Percentiles rank a stretch among this genome's conserved stretches.
These are phyloP conservation scores for Nemurella pictetii DNA, from an alignment of 2,888 invertebrate species.

Conservation along the genomic window DNA sequence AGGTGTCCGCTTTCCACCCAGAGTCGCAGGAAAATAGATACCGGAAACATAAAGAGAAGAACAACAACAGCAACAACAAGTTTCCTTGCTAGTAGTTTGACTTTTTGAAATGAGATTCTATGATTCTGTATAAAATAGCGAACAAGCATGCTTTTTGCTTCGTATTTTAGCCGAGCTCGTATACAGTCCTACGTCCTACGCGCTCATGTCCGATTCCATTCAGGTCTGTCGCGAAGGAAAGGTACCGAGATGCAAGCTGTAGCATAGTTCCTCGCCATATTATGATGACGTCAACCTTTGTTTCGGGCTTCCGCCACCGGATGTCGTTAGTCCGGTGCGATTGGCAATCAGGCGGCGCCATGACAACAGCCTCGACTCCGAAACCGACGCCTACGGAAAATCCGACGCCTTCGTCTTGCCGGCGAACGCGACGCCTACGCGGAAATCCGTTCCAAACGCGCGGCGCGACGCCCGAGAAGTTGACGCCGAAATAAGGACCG, in stretches of 20 bases:
- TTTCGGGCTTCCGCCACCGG: slow-evolving; percentile 3
- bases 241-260: no score
- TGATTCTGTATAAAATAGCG: background rate
- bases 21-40: background rate
- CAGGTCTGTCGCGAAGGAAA: no score
- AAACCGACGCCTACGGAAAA: background rate
- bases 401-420: background rate
- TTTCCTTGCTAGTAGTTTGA: background rate
- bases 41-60: background rate
- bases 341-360: background rate
- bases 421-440: background rate
- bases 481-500: background rate
- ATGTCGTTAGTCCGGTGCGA: slow-evolving; percentile 11
- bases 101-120: background rate
- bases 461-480: no score
- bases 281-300: background rate
- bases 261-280: no score
- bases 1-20: background rate
- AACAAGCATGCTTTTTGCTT: no score
- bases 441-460: background rate
- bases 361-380: background rate
- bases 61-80: background rate
- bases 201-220: no score
- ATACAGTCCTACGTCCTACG: no score
- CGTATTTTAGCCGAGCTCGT: background rate